These are phyloP conservation scores for Apotomis turbidana DNA, from an alignment of 2,888 invertebrate genomes.

Conservation along the genomic window DNA sequence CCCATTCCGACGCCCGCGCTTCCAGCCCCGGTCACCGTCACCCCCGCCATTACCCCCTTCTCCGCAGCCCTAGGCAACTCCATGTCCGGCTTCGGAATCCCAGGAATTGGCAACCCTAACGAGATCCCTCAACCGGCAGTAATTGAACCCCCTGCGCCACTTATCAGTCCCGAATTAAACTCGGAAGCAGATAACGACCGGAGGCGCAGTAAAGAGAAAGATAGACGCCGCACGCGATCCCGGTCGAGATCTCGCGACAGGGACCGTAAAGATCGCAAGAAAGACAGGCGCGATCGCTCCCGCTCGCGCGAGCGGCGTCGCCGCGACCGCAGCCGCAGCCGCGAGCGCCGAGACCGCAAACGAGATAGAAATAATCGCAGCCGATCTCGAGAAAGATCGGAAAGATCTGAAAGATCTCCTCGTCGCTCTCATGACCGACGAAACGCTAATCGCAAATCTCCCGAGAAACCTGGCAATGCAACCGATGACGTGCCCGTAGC, in stretches of 20 bases:
- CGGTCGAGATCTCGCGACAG: conserved; percentile 69
- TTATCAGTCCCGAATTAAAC: conserved; percentile 60
- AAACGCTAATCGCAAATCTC: conserved; percentile 73
- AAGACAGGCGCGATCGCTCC: conserved; percentile 79
- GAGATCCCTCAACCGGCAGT: conserved; percentile 79
- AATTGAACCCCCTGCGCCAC: conserved; percentile 71
- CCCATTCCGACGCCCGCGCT: conserved; percentile 52
- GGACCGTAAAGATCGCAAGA: conserved; percentile 73
- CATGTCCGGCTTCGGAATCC: conserved; percentile 63
- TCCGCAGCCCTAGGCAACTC: conserved; percentile 59
- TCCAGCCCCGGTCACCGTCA: conserved; percentile 48
- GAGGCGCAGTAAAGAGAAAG: conserved; percentile 64
- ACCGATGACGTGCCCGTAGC: conserved; percentile 44
- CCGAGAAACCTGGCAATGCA: conserved; percentile 55
- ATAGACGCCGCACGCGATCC: conserved; percentile 62
- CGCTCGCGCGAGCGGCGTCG: conserved; percentile 85
- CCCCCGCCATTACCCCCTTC: conserved; percentile 47
- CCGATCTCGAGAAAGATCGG: conserved; percentile 82
- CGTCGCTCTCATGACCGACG: conserved; percentile 81
- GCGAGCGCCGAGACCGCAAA: conserved; percentile 74
- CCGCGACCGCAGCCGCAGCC: conserved; percentile 84
- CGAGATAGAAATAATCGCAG: conserved; percentile 81
- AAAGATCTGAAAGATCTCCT: conserved; percentile 67
- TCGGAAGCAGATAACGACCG: conserved; percentile 63
- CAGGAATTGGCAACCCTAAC: conserved; percentile 73